Evolutionary conservation across 2,888 invertebrate species (phyloP).

Genomic region (Dryocosmus kuriphilus): DNA sequence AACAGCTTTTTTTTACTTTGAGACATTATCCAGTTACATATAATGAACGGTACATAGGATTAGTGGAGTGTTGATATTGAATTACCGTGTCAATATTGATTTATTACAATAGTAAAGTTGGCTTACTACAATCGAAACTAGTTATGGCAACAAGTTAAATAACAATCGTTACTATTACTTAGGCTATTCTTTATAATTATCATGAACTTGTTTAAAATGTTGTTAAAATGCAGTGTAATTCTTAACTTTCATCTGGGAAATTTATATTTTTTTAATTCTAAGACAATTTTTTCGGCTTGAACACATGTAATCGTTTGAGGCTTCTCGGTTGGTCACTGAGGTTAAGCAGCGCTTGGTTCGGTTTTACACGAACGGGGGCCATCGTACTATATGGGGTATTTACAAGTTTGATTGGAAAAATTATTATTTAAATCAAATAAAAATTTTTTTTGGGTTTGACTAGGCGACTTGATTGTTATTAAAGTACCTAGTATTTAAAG

Average conservation of each 20-base stretch:
- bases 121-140: constrained; percentile 36
- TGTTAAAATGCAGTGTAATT: not conserved
- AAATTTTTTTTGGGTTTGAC: too few species aligned
- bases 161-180: not conserved
- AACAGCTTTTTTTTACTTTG: constrained; percentile 18
- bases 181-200: not conserved
- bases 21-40: constrained; percentile 16
- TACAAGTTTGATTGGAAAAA: too few species aligned
- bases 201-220: constrained; percentile 34
- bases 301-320: too few species aligned
- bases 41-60: constrained; percentile 10
- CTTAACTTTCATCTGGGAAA: not conserved
- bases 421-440: too few species aligned
- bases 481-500: too few species aligned
- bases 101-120: constrained; percentile 19
- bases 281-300: not conserved
- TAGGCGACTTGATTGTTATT: too few species aligned
- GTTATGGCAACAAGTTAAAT: not conserved
- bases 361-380: too few species aligned
- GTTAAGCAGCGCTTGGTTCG: too few species aligned
- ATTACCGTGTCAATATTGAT: constrained; percentile 28
- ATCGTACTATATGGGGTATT: not conserved
- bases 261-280: not conserved
- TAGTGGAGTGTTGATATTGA: constrained; percentile 35
- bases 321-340: too few species aligned